These are phyloP conservation scores for Acropternis orthonyx DNA, from an alignment of 2,797 vertebrate species.

Conservation along the genomic window DNA sequence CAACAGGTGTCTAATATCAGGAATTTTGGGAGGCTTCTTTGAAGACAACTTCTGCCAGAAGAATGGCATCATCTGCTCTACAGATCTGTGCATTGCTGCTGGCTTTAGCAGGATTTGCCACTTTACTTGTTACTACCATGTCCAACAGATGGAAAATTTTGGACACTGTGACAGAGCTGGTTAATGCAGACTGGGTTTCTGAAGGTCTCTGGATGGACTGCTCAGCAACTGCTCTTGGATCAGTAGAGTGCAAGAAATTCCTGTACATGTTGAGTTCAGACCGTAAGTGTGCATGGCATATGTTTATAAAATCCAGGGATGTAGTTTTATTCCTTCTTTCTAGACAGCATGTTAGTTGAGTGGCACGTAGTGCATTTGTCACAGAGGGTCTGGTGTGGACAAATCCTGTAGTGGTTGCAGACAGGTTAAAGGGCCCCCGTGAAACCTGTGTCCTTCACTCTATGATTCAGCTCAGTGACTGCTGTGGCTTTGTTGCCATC, in stretches of 20 bases:
- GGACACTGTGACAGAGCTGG: not conserved
- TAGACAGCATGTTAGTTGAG: not conserved
- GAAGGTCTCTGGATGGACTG: conserved; percentile 76
- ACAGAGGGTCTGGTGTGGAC: not conserved
- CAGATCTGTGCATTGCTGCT: conserved; percentile 47
- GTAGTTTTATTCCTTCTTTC: not conserved
- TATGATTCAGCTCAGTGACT: not conserved
- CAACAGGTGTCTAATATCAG: conserved; percentile 2
- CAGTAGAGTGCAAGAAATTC: conserved; percentile 53
- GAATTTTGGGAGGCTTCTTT: not conserved
- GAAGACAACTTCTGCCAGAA: not conserved
- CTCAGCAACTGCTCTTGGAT: not conserved
- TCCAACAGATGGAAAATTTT: conserved; percentile 62
- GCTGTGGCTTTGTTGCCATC: not conserved
- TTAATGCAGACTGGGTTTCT: conserved; percentile 43
- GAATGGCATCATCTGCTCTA: conserved; percentile 2
- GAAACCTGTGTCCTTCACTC: not conserved
- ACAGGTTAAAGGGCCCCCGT: not conserved
- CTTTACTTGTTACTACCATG: conserved; percentile 13
- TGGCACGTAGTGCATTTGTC: not conserved
- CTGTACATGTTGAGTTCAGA: conserved; percentile 53
- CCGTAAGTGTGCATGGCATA: conserved; percentile 38
- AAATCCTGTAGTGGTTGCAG: not conserved
- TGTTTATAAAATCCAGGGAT: not conserved
- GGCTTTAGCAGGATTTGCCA: conserved; percentile 45